Percentiles rank a stretch among this genome's conserved stretches.
These are phyloP conservation scores for Plebejus argus DNA, from an alignment of 2,888 invertebrate genomes.

Conservation along the genomic window DNA sequence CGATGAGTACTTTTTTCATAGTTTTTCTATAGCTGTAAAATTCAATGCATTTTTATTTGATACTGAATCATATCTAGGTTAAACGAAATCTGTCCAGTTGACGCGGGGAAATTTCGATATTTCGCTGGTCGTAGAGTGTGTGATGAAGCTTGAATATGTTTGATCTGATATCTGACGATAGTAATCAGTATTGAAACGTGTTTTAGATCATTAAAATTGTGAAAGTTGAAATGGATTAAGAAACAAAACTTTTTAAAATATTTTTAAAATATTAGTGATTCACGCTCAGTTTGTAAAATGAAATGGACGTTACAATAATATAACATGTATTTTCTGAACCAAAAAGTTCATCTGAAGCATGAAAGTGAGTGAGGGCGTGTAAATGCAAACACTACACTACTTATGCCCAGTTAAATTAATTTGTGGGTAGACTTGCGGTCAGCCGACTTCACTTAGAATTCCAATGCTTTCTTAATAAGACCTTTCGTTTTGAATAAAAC, in stretches of 20 bases:
- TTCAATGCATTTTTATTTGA: conserved; percentile 26
- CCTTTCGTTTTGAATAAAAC: not conserved
- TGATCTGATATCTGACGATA: not conserved
- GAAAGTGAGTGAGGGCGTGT: not conserved
- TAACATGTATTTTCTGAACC: not conserved
- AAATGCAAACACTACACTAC: conserved; percentile 3
- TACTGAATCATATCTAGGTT: conserved; percentile 27
- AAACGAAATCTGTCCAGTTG: conserved; percentile 23
- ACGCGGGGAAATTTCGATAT: conserved; percentile 17
- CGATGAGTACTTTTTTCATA: not conserved
- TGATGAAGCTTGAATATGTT: conserved; percentile 10
- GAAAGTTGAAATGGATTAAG: not conserved
- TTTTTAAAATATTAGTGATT: not conserved
- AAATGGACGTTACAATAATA: not conserved
- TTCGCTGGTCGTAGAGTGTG: not conserved
- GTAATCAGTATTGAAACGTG: not conserved
- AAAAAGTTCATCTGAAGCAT: not conserved
- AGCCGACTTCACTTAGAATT: not conserved
- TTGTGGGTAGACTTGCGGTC: conserved; percentile 5
- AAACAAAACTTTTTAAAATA: not conserved
- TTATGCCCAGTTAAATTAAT: conserved; percentile 9
- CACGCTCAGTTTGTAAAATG: not conserved
- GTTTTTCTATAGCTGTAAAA: not conserved
- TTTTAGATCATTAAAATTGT: conserved; percentile 7
- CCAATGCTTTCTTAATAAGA: not conserved